phyloP scores from a whole-genome alignment of 2,888 invertebrate species.

The Tipula vernalis region DNA sequence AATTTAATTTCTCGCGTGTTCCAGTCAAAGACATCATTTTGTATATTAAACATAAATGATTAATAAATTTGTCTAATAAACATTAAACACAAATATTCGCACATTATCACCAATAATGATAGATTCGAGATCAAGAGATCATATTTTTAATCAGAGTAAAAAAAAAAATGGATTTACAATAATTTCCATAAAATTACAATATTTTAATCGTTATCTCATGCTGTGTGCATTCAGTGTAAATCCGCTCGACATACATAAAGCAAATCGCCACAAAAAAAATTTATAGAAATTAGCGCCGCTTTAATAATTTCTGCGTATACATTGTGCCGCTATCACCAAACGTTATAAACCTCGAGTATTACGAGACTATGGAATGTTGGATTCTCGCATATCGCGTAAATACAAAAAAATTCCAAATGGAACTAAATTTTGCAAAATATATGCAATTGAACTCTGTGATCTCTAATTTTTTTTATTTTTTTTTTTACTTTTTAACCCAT shows the following conservation, averaged over 20 bases:
- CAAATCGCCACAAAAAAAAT: neutral
- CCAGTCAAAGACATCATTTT: neutral
- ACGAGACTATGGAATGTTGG: neutral
- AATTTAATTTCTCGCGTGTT: neutral
- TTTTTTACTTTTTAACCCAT: neutral
- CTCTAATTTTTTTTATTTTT: neutral
- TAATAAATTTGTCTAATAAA: neutral
- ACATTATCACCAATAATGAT: neutral
- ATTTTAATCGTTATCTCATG: neutral
- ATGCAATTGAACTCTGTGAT: neutral
- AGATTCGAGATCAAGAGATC: neutral
- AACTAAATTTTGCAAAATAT: neutral
- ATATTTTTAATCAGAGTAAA: neutral
- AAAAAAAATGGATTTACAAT: neutral
- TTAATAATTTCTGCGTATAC: neutral
- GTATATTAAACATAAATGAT: neutral
- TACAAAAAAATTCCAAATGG: neutral
- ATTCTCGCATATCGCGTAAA: neutral
- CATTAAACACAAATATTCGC: neutral
- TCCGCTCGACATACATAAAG: neutral
- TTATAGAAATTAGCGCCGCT: neutral
- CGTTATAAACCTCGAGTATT: neutral
- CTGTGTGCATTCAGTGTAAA: neutral
- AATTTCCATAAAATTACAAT: neutral
- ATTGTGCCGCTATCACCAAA: neutral